These are phyloP conservation scores for Ptilodon capucinus DNA, from an alignment of 2,888 invertebrate genomes.

Conservation along the genomic window DNA sequence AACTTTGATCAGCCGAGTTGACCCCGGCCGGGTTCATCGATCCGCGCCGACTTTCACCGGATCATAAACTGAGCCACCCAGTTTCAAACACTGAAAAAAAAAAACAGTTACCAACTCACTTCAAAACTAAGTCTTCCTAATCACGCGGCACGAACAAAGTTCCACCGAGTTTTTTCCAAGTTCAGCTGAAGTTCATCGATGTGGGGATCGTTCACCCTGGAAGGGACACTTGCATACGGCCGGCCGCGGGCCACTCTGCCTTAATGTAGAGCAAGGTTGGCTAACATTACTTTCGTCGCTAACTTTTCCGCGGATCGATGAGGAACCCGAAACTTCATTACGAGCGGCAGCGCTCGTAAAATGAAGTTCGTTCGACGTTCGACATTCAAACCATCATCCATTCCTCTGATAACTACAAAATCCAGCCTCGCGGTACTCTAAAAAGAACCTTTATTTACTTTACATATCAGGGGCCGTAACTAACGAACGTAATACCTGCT, in stretches of 20 bases:
- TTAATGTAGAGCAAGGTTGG: slow-evolving; percentile 81
- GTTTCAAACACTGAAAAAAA: slow-evolving; percentile 81
- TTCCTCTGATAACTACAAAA: slow-evolving; percentile 11
- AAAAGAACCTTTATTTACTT: slow-evolving; percentile 74
- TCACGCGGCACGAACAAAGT: slow-evolving; percentile 79
- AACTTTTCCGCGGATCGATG: slow-evolving; percentile 80
- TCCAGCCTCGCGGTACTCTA: slow-evolving; percentile 21
- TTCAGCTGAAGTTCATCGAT: slow-evolving; percentile 80
- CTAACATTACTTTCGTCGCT: slow-evolving; percentile 74
- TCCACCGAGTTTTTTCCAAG: slow-evolving; percentile 78
- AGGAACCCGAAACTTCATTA: slow-evolving; percentile 75
- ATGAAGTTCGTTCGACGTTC: slow-evolving; percentile 1
- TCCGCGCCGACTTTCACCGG: slow-evolving; percentile 79
- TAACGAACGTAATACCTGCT: slow-evolving; percentile 80
- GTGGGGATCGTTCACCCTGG: slow-evolving; percentile 80
- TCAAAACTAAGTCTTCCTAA: slow-evolving; percentile 82
- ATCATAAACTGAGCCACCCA: slow-evolving; percentile 82
- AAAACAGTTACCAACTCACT: slow-evolving; percentile 79
- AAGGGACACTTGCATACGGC: slow-evolving; percentile 80
- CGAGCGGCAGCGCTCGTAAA: slow-evolving; percentile 23
- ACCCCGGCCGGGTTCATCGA: slow-evolving; percentile 77
- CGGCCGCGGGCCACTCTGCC: slow-evolving; percentile 67
- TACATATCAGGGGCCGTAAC: slow-evolving; percentile 75
- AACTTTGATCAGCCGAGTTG: slow-evolving; percentile 76
- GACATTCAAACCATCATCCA: neutral